phyloP scores from a whole-genome alignment of 2,797 vertebrate species.

The Coccyzus lansbergi region DNA sequence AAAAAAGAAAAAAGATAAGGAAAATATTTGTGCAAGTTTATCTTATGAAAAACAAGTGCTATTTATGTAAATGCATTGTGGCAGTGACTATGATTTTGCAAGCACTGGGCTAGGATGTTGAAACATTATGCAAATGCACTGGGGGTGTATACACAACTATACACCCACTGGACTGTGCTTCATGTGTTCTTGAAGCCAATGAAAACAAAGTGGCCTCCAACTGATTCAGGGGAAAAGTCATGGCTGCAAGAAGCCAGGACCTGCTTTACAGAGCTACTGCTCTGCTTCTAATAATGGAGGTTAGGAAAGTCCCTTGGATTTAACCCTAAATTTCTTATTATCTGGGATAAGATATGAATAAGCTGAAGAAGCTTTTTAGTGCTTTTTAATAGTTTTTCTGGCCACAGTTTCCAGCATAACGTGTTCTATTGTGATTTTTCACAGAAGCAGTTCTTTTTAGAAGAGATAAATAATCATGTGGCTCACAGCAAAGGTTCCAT shows the following conservation, averaged over 20 bases:
- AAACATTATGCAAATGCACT: constrained; percentile 68
- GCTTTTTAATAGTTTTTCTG: constrained; percentile 41
- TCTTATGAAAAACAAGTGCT: constrained; percentile 46
- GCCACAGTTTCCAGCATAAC: constrained; percentile 10
- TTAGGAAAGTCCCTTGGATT: constrained; percentile 38
- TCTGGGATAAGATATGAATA: background rate
- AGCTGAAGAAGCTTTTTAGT: constrained; percentile 22
- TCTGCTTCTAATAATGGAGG: constrained; percentile 47
- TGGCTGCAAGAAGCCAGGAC: constrained; percentile 35
- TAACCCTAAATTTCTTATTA: constrained; percentile 38
- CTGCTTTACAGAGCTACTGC: constrained; percentile 47
- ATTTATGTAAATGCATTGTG: constrained; percentile 61
- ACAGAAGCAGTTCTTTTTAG: constrained; percentile 26
- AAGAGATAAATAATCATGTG: constrained; percentile 35
- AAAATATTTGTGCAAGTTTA: background rate
- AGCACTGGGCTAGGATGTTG: constrained; percentile 47
- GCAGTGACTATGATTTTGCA: constrained; percentile 38
- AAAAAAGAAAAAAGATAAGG: background rate
- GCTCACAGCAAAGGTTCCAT: constrained; percentile 25
- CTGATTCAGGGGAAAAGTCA: constrained; percentile 59
- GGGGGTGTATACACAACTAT: constrained; percentile 34
- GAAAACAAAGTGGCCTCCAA: constrained; percentile 58
- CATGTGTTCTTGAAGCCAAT: constrained; percentile 69
- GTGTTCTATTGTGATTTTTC: constrained; percentile 42
- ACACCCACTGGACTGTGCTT: constrained; percentile 49